These are phyloP conservation scores for Teleopsis dalmanni DNA, from an alignment of 1,140 invertebrate genomes.

Conservation along the genomic window DNA sequence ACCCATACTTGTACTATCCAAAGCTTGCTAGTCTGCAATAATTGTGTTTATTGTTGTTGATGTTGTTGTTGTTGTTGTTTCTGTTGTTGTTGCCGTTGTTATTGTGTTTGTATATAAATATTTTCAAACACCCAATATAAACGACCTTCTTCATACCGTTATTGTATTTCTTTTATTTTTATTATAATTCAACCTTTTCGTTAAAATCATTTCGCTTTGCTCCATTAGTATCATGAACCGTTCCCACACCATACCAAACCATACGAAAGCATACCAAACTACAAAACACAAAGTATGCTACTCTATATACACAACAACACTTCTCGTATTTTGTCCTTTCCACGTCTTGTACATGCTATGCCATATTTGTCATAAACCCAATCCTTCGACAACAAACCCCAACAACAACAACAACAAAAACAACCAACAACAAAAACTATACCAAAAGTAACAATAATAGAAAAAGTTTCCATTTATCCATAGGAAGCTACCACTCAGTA, in stretches of 20 bases:
- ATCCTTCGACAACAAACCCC: not conserved
- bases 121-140: not conserved
- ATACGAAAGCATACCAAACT: not conserved
- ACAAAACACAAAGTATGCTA: not conserved
- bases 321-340: too few species aligned
- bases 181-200: not conserved
- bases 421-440: slow-evolving; percentile 1
- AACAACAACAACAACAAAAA: slow-evolving; percentile 3
- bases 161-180: not conserved
- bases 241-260: not conserved
- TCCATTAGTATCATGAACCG: too few species aligned
- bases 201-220: not conserved
- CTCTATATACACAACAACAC: not conserved
- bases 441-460: not conserved
- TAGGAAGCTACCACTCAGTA: slow-evolving; percentile 41
- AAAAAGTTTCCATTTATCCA: slow-evolving; percentile 10
- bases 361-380: slow-evolving; percentile 3
- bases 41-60: too few species aligned
- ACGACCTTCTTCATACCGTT: not conserved
- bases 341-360: too few species aligned
- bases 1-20: too few species aligned
- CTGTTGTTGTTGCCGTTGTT: too few species aligned
- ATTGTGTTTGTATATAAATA: not conserved
- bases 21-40: too few species aligned
- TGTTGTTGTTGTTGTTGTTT: too few species aligned